Base-by-base conservation (phyloP, 2,797 vertebrate species). In the Muscicapa comitata region DNA sequence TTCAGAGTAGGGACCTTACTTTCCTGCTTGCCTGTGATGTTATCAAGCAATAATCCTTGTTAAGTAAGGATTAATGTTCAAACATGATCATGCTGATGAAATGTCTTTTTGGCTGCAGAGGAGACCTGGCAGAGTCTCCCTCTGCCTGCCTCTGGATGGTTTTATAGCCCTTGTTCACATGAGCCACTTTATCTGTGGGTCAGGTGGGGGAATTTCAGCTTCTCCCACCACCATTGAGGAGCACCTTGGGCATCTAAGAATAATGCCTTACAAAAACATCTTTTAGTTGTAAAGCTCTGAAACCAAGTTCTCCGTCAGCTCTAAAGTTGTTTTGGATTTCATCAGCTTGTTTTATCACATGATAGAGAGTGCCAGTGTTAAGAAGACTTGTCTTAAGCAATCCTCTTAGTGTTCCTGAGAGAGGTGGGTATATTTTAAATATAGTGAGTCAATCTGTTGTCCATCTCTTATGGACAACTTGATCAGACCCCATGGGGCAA, bases 41-140 rank as follows among this genome's bases (percentile, higher is more conserved):
- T 95, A 96, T 96, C 92, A 54, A 90, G 62, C 75, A 87, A 6
- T 95, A 96, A 91, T 80, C 70, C 78, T 68, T 80, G 75, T 77
- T 92, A 94, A 90, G 87, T 75, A 80, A 86, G 87, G 73, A 89
- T 95, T 92, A 96, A 91, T 78, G 89, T 92, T 96, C 72, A 75
- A 73, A 90, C 94, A 95, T 86, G 96, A 96, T 85, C 68, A 68
- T 12, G 79, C 89, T 96, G 91, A 88, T 94, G 81, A 92, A 93
- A 62, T 68, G 33, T 53, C 86, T 90, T 61, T 47, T 80, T 92
- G 87, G 89, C 92, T 91, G 54, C 58, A 75, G 87, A 86, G 63
- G 57, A 65, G 58, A 72, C 42, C 94, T 96, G 95, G 91, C 94
- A 93, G 50, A 67, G 21, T 26, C 65, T 93, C 71, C 45, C 59